Evolutionary conservation across 2,888 invertebrate genomes (phyloP).

Genomic region (Pammene fasciana): DNA sequence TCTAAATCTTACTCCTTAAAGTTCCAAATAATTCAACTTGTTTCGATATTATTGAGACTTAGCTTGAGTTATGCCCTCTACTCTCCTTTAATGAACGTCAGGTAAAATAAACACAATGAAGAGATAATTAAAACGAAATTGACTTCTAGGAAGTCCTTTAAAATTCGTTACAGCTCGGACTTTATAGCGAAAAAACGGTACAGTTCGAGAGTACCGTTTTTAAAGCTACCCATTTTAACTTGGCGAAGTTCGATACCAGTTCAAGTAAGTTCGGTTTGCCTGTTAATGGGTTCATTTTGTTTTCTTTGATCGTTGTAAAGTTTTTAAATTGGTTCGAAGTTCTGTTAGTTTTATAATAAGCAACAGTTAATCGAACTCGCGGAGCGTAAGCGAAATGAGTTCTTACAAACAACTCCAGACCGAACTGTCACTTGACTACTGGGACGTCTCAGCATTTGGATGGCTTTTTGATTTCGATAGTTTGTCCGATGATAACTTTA

Average conservation of each 20-base stretch:
- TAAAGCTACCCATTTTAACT: neutral
- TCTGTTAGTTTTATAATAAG: conserved; percentile 17
- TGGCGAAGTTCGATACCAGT: conserved; percentile 1
- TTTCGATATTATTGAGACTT: neutral
- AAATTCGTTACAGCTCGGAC: conserved; percentile 14
- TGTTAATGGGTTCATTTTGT: conserved; percentile 9
- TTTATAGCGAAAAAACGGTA: conserved; percentile 9
- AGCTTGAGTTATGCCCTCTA: conserved; percentile 19
- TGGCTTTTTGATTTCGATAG: too few species aligned
- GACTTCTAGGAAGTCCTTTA: conserved; percentile 21
- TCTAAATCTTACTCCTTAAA: neutral
- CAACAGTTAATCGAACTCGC: neutral
- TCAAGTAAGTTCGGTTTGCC: neutral
- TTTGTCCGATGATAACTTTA: too few species aligned
- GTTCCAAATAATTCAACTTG: neutral
- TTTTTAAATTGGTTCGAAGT: neutral
- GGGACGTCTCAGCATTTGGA: too few species aligned
- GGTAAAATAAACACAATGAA: conserved; percentile 32
- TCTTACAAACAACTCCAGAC: too few species aligned
- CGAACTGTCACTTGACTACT: too few species aligned
- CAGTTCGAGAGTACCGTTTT: neutral
- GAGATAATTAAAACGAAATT: conserved; percentile 32
- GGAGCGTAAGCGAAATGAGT: too few species aligned
- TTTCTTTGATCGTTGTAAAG: neutral
- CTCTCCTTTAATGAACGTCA: conserved; percentile 26